Evolutionary conservation across 2,888 invertebrate species (phyloP), one percentile per base, ranked within the genome.

Genomic region (Apamea monoglypha): DNA sequence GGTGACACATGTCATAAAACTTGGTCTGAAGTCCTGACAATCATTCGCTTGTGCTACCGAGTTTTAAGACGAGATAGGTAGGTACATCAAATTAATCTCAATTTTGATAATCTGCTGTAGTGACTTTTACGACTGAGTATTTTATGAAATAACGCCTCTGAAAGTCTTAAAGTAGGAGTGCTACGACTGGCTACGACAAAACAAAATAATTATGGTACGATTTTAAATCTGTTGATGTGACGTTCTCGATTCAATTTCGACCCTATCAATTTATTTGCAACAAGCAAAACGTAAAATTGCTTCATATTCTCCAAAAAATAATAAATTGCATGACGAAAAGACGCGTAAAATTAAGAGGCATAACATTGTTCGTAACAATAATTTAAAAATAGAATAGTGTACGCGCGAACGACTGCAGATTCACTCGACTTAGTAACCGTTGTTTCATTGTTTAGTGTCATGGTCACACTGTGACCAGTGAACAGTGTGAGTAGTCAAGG

Each of bases 391-490:
- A 74, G 73, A 77, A 77, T 64, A 86, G 56, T 71, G 63, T 66
- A 69, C 75, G 73, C 75, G 66, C 53, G 73, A 69, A 50, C 44
- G 67, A 50, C 21, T 85, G 75, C 78, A 87, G 85, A 78, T 85
- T 74, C 81, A 87, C 74, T 77, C 66, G 76, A 87, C 74, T 77
- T 73, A 74, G 84, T 80, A 88, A 78, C 77, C 74, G 85, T 76
- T 76, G 86, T 82, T 86, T 74, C 71, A 76, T 78, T 88, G 74
- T 85, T 85, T 87, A 87, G 87, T 87, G 87, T 88, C 87, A 88
- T 73, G 87, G 87, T 69, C 87, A 81, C 76, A 32, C 59, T 76
- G 72, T 81, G 82, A 79, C 89, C 84, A 84, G 82, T 80, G 80
- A 79, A 73, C 78, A 87, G 80, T 68, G 76, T 81, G 82, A 81